Evolutionary conservation across 2,113 vertebrate species (phyloP), one percentile per base, ranked within the genome.

Genomic region (Pangasianodon gigas): DNA sequence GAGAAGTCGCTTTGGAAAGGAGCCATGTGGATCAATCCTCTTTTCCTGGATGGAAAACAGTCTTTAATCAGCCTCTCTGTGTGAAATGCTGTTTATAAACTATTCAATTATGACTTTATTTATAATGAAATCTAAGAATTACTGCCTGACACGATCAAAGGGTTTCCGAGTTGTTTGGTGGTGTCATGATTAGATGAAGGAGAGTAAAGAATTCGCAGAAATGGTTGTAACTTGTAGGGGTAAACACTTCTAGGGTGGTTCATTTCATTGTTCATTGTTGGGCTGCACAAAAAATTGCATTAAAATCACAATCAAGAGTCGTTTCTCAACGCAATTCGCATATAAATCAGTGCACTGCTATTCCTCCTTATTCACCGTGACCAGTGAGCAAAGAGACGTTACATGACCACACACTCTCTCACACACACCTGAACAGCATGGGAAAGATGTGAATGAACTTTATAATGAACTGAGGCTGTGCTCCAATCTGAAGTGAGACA

Each of bases 21-120:
- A 8, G 52, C 79, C 2, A 51, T 86, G 74, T 91, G 92, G 94
- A 95, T 96, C 94, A 92, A 91, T 94, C 92, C 91, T 90, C 81
- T 82, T 80, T 29, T 88, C 88, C 91, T 92, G 91, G 92, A 94
- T 89, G 86, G 85, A 89, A 91, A 80, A 56, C 24, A 56, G n/a
- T 62, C 37, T 88, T 74, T 87, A 89, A 86, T 90, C 89, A 89
- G 84, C 80, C 80, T 52, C 87, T 82, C 89, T 52, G 71, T 62
- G 56, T 46, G 10, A 84, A 60, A 26, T 14, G 7, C n/a, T 10
- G 79, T 82, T 82, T 54, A n/a, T 32, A 32, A 54, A 32, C 79
- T 32, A 19, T 32, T 54, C 29, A 54, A 32, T 81, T 79, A 46
- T 46, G 75, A 48, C 21, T 48, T 48, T 2, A 48, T 26, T 79